Percentiles rank a stretch among this genome's conserved stretches.
Evolutionary conservation across 2,113 vertebrate genomes (phyloP).

Genomic region (Oriolus oriolus): DNA sequence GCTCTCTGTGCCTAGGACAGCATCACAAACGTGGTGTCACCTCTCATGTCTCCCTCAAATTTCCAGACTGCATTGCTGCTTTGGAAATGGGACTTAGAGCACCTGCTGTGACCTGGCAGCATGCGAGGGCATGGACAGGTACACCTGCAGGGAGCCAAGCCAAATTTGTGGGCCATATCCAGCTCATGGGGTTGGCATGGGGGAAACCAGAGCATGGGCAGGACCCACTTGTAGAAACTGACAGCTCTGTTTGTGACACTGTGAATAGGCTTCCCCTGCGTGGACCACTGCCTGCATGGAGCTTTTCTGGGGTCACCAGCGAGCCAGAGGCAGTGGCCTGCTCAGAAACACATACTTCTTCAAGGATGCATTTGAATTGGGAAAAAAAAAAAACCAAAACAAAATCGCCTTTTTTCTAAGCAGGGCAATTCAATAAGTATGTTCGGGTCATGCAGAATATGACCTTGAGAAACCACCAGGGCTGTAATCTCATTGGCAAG

Average conservation of each 20-base stretch:
- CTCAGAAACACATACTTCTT: background rate
- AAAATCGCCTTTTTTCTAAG: background rate
- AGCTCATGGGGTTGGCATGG: rapidly evolving
- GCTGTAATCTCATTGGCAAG: background rate
- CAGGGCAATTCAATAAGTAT: background rate
- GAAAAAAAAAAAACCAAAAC: no score
- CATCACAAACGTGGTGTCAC: rapidly evolving
- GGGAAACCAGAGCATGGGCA: background rate
- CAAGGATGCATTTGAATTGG: background rate
- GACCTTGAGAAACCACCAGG: background rate
- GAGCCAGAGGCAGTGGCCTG: background rate
- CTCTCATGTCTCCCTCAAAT: background rate
- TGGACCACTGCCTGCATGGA: background rate
- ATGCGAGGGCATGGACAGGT: background rate
- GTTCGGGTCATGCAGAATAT: background rate
- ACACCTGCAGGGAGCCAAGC: background rate
- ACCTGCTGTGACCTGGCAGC: background rate
- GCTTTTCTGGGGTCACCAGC: background rate
- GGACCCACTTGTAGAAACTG: background rate
- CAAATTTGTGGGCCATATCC: background rate
- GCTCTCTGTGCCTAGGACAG: background rate
- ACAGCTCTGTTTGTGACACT: background rate
- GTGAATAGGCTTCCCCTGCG: rapidly evolving
- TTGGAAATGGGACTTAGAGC: background rate
- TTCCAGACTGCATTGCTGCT: background rate